Conservation (phyloP, 1,140 invertebrate species). For the Goniozus legneri region DNA sequence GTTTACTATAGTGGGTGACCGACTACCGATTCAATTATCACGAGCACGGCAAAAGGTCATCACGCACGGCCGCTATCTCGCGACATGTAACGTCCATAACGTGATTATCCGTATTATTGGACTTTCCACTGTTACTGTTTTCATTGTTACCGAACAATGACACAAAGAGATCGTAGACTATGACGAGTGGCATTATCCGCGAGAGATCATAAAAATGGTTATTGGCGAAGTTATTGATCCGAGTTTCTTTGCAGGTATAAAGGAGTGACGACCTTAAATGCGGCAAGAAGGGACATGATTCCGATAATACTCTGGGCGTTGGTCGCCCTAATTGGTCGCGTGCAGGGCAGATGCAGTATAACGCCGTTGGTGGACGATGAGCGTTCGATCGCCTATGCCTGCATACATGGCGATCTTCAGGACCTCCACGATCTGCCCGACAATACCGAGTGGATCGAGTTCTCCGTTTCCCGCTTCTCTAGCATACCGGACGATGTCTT, state of each 20-base stretch:
- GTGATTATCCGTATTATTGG: too few species aligned
- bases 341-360: constrained; percentile 32
- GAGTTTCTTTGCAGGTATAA: neutral
- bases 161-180: too few species aligned
- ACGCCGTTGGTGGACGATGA: constrained; percentile 21
- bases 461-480: constrained; percentile 31
- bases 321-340: constrained; percentile 24
- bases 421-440: constrained; percentile 27
- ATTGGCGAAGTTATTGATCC: too few species aligned
- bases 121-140: too few species aligned
- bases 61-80: too few species aligned
- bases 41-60: too few species aligned
- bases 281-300: neutral
- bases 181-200: too few species aligned
- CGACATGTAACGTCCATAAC: too few species aligned
- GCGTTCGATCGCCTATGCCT: constrained; percentile 33
- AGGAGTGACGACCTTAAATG: neutral
- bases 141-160: too few species aligned
- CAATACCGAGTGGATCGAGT: constrained; percentile 38
- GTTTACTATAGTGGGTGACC: too few species aligned
- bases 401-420: constrained; percentile 26
- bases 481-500: constrained; percentile 27
- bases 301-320: constrained; percentile 23
- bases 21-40: too few species aligned
- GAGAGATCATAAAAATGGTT: too few species aligned